Base-by-base conservation (phyloP, 1,140 invertebrate genomes). In the Caenorhabditis inopinata region DNA sequence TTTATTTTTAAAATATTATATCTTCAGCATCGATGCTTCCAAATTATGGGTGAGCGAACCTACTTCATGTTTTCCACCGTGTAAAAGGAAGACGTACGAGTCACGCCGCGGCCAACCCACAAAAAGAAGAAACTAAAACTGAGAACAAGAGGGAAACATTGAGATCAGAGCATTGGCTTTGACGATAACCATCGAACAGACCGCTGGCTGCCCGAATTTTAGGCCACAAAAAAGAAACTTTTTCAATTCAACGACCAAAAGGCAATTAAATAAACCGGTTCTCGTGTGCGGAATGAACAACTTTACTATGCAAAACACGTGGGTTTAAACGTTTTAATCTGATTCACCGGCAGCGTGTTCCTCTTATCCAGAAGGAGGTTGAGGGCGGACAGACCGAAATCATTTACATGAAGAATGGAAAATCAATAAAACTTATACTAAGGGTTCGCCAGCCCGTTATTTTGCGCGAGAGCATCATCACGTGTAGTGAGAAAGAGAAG, bases 301-400 rank as follows among this genome's bases (percentile, higher is more conserved):
- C 27, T 62, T 32, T 62, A 62, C 53, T 62, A 62, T 62, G 53
- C 53, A 62, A 62, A 62, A 62, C 53, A 11, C 18, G 12, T 21
- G 53, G 53, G 21, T 62, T 62, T 23, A 51, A 62, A 62, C 35
- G 53, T 62, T 32, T 32, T 62, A 62, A 62, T 62, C 29, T n/a
- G 14, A 62, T 62, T 32, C 53, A 62, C 35, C 27, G 53, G 53
- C n/a, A 62, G 4, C 25, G n/a, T 32, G 7, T 18, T 32, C 9
- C 5, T 32, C 18, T 16, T 16, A 32, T n/a, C n/a, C 4, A 3
- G 53, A 32, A 21, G 25, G 53, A 32, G 27, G 53, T 62, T 25
- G 53, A 32, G 27, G 53, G 29, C 35, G 53, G 53, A 32, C 12
- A 16, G 9, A 25, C 21, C 7, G n/a, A 42, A 42, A 42, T 42